Base-by-base conservation (phyloP, 2,888 invertebrate species). In the Drosophila rubida region DNA sequence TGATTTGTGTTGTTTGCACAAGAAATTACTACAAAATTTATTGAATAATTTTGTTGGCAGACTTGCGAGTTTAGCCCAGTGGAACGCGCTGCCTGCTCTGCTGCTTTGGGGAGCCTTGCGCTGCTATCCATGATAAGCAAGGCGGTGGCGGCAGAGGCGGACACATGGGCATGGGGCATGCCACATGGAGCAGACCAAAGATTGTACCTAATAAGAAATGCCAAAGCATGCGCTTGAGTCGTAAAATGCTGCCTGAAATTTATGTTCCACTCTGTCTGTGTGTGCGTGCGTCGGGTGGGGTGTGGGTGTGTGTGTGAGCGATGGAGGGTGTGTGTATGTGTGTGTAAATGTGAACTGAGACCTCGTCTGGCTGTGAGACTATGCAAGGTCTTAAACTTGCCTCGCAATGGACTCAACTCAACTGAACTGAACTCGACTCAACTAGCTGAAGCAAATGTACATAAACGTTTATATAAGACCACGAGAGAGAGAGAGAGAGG, bases 21-120 rank as follows among this genome's bases (percentile, higher is more conserved):
- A 75, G 86, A 84, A 84, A 84, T 87, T 86, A 88, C 86, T 88
- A 86, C 75, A 84, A 84, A 88, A 87, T 84, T 87, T 87, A 88
- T 84, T 84, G 86, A 84, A 84, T 86, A 83, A 84, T 88, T 84
- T 86, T 74, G 69, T 64, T 70, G 69, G 54, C 73, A 72, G 67
- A 51, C 41, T 42, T 55, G 44, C 35, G 35, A 32, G 42, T 8
- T 41, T 39, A 58, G 53, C 22, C 39, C 44, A 42, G 23, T 8
- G 37, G 41, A 44, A 48, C 50, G 9, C 55, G 16, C 19, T 19
- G 22, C 46, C 25, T 35, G 19, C 19, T 19, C 50, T 37, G 39
- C 37, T 6, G 37, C 37, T 51, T 7, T 27, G 25, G 8, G 27
- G 16, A 39, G 37, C 25, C 44, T 63, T 55, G 49, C 48, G 49